Conservation (phyloP, 1,140 invertebrate species). For the Drosophila gunungcola region DNA sequence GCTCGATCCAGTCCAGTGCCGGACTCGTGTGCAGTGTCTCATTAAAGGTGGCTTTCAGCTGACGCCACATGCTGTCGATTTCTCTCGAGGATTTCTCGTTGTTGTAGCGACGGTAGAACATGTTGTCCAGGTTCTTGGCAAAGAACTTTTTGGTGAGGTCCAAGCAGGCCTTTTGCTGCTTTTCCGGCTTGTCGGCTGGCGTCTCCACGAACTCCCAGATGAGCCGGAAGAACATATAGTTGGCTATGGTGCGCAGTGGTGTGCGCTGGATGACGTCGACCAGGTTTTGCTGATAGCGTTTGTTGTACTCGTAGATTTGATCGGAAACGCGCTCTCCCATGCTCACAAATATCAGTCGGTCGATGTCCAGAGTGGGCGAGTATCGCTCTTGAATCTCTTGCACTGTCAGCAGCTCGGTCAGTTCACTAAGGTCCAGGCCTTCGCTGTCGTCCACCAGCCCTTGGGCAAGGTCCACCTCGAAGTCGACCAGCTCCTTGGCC, state of each 20-base stretch:
- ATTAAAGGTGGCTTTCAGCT: conserved; percentile 62
- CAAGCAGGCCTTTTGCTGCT: conserved; percentile 36
- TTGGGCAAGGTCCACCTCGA: conserved; percentile 64
- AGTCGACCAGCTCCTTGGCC: conserved; percentile 61
- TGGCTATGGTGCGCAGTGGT: conserved; percentile 52
- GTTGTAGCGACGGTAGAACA: conserved; percentile 65
- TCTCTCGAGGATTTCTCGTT: conserved; percentile 50
- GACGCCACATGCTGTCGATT: conserved; percentile 63
- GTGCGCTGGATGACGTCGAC: conserved; percentile 42
- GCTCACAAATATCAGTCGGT: conserved; percentile 37
- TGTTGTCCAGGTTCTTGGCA: conserved; percentile 70
- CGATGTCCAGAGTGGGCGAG: conserved; percentile 36
- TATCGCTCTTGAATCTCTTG: conserved; percentile 52
- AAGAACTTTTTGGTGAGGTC: conserved; percentile 55
- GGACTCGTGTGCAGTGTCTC: conserved; percentile 34
- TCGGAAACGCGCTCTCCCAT: conserved; percentile 36
- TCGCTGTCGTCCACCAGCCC: conserved; percentile 48
- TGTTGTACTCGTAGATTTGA: conserved; percentile 56
- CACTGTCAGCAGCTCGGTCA: conserved; percentile 39
- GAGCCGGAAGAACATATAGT: conserved; percentile 66
- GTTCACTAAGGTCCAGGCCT: conserved; percentile 25
- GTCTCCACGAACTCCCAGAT: conserved; percentile 44
- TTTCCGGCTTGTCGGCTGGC: conserved; percentile 4
- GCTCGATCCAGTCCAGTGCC: conserved; percentile 45
- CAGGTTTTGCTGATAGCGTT: conserved; percentile 58